Evolutionary conservation across 2,888 invertebrate species (phyloP).

Genomic region (Melieria omissa): DNA sequence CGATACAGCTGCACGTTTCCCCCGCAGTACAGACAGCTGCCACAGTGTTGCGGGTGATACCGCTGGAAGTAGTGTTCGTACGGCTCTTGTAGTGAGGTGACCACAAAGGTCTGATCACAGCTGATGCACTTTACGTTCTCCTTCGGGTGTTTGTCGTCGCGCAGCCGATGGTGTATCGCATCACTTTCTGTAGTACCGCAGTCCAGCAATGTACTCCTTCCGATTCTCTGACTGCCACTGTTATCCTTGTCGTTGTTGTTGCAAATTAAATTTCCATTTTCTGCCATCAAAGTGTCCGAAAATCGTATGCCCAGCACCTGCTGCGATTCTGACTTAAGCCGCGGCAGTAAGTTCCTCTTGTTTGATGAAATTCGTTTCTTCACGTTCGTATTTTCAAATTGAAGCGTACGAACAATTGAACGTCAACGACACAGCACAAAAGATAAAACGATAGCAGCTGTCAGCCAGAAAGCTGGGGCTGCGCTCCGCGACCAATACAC

Average conservation of each 20-base stretch:
- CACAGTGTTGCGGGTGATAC: constrained; percentile 46
- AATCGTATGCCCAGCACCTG: neutral
- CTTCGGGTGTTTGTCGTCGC: constrained; percentile 51
- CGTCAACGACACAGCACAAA: constrained; percentile 4
- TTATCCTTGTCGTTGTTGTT: constrained; percentile 27
- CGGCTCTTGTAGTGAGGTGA: constrained; percentile 54
- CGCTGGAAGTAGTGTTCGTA: constrained; percentile 57
- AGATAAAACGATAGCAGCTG: constrained; percentile 26
- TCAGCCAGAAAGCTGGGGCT: constrained; percentile 9
- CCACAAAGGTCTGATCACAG: constrained; percentile 51
- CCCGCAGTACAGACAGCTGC: constrained; percentile 58
- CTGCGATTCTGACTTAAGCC: neutral
- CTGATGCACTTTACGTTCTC: constrained; percentile 55
- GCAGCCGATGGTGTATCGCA: constrained; percentile 59
- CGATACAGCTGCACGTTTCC: constrained; percentile 58
- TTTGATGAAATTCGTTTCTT: neutral
- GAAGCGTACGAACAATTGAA: constrained; percentile 22
- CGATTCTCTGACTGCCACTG: neutral
- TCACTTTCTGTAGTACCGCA: constrained; percentile 57
- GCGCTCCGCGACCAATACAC: constrained; percentile 10
- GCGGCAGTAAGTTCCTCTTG: neutral
- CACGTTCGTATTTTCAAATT: constrained; percentile 21
- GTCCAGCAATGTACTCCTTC: constrained; percentile 13
- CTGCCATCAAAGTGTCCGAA: constrained; percentile 45
- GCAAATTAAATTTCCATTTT: constrained; percentile 42